Base-by-base conservation (phyloP, 2,888 invertebrate species). In the Dendrolimus houi region DNA sequence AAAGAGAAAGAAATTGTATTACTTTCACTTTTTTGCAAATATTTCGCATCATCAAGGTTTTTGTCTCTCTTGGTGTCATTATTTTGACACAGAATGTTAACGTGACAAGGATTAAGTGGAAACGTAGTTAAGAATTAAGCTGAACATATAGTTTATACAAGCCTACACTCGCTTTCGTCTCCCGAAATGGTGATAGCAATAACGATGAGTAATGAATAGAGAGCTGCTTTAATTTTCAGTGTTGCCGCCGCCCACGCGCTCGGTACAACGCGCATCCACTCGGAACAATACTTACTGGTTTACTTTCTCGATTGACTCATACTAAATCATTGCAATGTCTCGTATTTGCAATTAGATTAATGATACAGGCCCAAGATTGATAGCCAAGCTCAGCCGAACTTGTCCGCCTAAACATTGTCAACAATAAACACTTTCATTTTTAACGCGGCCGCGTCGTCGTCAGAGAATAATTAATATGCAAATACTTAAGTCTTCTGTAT, bases 191-290 rank as follows among this genome's bases (percentile, higher is more conserved):
- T 69, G 75, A 86, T 85, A 84, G 88, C 84, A 89, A 88, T 85
- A 87, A 84, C 81, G 81, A 89, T 88, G 90, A 88, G 87, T 89
- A 90, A 90, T 89, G 88, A 84, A 89, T 90, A 90, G 89, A 89
- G 90, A 90, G 90, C 85, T 85, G 87, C 75, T 87, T 85, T 86
- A 87, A 84, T 87, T 87, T 81, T 83, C 88, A 81, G 82, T 78
- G 85, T 79, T 81, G 83, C 79, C 81, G 80, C 82, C 75, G 79
- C 84, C 86, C 85, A 86, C 87, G 81, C 87, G 76, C 76, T 76
- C 75, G 65, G 79, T 78, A 77, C 81, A 78, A 76, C 80, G 86
- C 79, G 87, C 88, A 88, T 86, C 89, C 87, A 87, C 83, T 88
- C 83, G 88, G 88, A 90, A 89, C 89, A 89, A 89, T 89, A 84